A percentile compares a stretch with the other conserved stretches of the same genome.
Evolutionary conservation across 1,140 invertebrate species (phyloP).

Genomic region (Aphidius ervi): DNA sequence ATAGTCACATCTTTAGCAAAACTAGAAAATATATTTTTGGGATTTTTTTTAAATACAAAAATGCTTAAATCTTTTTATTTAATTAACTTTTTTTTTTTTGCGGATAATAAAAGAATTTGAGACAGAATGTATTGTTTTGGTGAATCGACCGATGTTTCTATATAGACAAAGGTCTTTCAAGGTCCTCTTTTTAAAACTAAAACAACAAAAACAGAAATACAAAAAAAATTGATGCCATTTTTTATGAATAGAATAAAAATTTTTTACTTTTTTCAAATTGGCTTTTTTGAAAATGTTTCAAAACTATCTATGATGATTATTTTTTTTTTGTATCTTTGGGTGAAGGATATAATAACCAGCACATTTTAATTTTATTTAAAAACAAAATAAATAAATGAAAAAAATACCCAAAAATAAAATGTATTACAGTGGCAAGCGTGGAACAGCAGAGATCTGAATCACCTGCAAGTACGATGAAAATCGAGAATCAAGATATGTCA

Average conservation of each 20-base stretch:
- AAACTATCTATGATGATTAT: background rate
- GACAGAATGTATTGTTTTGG: slow-evolving; percentile 16
- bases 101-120: background rate
- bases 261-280: too few species aligned
- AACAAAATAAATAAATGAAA: background rate
- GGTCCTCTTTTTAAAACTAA: slow-evolving; percentile 7
- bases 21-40: background rate
- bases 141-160: slow-evolving; percentile 18
- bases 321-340: too few species aligned
- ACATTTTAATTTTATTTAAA: too few species aligned
- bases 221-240: background rate
- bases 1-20: slow-evolving; percentile 18
- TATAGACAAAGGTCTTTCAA: slow-evolving; percentile 10
- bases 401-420: slow-evolving; percentile 31
- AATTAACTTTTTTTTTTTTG: background rate
- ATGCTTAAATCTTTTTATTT: too few species aligned
- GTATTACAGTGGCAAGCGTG: slow-evolving; percentile 53
- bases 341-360: too few species aligned
- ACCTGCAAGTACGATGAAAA: slow-evolving; percentile 49
- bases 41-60: too few species aligned
- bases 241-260: background rate
- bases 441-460: slow-evolving; percentile 53
- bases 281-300: background rate
- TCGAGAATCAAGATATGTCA: slow-evolving; percentile 46
- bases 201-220: too few species aligned